Percentiles rank a stretch among this genome's conserved stretches.
phyloP scores from a whole-genome alignment of 2,113 vertebrate species.

The Campylorhamphus procurvoides region DNA sequence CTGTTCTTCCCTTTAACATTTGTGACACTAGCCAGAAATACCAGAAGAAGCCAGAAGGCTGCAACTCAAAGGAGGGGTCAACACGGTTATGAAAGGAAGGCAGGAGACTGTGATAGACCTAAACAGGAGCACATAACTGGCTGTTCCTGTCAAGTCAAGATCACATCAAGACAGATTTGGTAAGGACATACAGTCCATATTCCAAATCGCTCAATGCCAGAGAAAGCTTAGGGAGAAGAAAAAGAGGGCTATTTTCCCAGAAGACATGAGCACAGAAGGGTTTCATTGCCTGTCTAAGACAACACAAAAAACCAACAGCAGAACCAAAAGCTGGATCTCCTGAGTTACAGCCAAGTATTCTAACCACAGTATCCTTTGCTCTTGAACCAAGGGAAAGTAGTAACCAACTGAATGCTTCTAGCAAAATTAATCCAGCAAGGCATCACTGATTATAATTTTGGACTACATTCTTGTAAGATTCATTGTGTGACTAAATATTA shows the following conservation, averaged over 20 bases:
- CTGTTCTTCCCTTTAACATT: background rate
- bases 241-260: background rate
- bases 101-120: background rate
- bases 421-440: background rate
- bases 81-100: background rate
- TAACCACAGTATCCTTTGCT: background rate
- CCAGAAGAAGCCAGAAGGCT: background rate
- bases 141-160: background rate
- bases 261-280: background rate
- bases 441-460: background rate
- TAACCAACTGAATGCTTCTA: background rate
- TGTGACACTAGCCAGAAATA: background rate
- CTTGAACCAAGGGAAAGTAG: background rate
- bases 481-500: background rate
- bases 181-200: background rate
- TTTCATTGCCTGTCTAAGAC: background rate
- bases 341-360: background rate
- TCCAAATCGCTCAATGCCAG: background rate
- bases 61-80: background rate
- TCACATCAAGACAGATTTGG: background rate
- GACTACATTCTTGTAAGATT: background rate
- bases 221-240: background rate
- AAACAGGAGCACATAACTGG: background rate
- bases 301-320: background rate
- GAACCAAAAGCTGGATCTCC: background rate